A percentile compares a stretch with the other conserved stretches of the same genome.
Evolutionary conservation across 2,113 vertebrate genomes (phyloP).

Genomic region (Brienomyrus longianalis): DNA sequence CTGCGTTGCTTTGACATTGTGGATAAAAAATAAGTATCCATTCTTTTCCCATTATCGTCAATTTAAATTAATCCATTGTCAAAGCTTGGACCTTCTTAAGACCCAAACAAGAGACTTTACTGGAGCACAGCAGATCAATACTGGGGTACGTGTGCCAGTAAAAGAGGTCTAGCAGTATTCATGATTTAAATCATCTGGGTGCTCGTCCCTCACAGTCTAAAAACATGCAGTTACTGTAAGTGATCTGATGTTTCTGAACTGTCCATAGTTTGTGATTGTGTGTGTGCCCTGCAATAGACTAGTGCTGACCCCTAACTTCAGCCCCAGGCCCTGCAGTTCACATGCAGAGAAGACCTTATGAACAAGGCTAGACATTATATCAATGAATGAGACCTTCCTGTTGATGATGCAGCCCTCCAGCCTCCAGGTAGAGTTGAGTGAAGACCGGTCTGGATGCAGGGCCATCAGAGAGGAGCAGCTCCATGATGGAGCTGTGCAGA

Average conservation of each 20-base stretch:
- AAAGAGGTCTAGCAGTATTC: background rate
- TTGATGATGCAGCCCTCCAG: background rate
- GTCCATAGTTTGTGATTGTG: background rate
- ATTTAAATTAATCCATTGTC: background rate
- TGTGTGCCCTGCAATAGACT: background rate
- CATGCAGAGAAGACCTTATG: background rate
- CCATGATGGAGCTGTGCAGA: slow-evolving; percentile 3
- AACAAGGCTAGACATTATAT: background rate
- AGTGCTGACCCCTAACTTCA: background rate
- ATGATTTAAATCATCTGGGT: background rate
- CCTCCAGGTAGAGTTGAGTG: slow-evolving; percentile 8
- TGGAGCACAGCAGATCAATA: background rate
- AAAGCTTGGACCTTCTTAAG: background rate
- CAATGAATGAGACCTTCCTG: background rate
- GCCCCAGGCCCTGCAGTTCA: background rate
- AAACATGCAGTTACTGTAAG: background rate
- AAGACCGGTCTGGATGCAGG: background rate
- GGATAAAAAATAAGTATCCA: background rate
- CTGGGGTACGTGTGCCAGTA: background rate
- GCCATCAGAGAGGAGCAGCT: background rate
- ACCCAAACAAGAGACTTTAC: background rate
- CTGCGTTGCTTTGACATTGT: background rate
- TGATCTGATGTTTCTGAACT: background rate
- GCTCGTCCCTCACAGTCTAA: background rate
- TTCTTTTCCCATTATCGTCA: background rate